Conservation (phyloP, 1,140 invertebrate species). For the Rhagoletis zephyria region DNA sequence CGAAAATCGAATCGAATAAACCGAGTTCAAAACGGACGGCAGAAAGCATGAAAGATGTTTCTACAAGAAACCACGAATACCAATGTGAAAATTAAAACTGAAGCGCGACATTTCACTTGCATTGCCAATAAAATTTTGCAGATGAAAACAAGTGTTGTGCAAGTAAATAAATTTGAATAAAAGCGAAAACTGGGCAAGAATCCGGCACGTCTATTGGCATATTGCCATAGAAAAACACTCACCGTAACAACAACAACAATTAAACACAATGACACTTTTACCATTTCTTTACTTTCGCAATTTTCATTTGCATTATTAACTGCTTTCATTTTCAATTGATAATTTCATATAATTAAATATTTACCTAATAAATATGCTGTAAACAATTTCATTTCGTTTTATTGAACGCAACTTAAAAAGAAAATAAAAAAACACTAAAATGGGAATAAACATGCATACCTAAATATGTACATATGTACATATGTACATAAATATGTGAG, state of each 20-base stretch:
- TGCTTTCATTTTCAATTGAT: conserved; percentile 49
- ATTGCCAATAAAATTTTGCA: not conserved
- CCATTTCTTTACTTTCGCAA: not conserved
- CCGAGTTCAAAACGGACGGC: too few species aligned
- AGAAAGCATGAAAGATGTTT: not conserved
- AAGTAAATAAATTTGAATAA: not conserved
- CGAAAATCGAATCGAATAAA: too few species aligned
- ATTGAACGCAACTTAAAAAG: conserved; percentile 13
- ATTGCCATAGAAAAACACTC: not conserved
- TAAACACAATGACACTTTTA: not conserved
- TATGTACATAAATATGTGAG: not conserved
- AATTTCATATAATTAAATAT: conserved; percentile 31
- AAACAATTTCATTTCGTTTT: not conserved
- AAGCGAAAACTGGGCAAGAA: conserved; percentile 5
- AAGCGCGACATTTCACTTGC: not conserved
- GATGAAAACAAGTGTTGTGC: not conserved
- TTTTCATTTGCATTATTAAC: not conserved
- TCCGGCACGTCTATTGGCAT: not conserved
- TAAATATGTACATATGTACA: not conserved
- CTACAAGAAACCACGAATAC: not conserved
- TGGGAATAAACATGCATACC: not conserved
- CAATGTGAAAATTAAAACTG: not conserved
- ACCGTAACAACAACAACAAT: not conserved
- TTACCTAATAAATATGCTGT: conserved; percentile 36
- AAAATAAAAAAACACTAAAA: not conserved